Percentiles rank a stretch among this genome's conserved stretches.
phyloP scores from a whole-genome alignment of 2,888 invertebrate species.

The Metalampra italica region DNA sequence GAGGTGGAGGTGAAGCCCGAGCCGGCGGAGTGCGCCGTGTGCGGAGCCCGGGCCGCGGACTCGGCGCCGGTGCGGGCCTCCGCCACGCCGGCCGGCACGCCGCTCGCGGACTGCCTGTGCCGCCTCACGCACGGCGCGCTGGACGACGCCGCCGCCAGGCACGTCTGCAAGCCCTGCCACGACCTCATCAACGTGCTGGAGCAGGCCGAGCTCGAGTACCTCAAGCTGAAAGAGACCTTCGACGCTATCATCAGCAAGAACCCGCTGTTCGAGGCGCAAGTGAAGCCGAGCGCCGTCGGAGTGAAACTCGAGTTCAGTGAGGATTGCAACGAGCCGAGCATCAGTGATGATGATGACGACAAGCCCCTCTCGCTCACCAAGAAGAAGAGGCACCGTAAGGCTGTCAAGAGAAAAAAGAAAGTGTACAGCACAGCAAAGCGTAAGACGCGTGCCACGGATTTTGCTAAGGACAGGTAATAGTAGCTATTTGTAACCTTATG shows the following conservation, averaged over 20 bases:
- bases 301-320: constrained; percentile 35
- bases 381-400: constrained; percentile 46
- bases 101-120: constrained; percentile 44
- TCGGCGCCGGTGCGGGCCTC: constrained; percentile 39
- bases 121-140: constrained; percentile 45
- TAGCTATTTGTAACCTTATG: not conserved
- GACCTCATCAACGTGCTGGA: constrained; percentile 61
- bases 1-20: constrained; percentile 56
- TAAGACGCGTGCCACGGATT: constrained; percentile 19
- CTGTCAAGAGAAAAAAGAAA: constrained; percentile 54
- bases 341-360: constrained; percentile 47
- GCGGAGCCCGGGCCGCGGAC: constrained; percentile 34
- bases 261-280: constrained; percentile 47
- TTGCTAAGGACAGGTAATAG: constrained; percentile 5
- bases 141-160: constrained; percentile 32
- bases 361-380: constrained; percentile 58
- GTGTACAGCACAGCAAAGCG: constrained; percentile 25
- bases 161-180: constrained; percentile 52
- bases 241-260: constrained; percentile 59
- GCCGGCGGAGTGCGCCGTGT: constrained; percentile 47
- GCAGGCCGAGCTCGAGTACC: constrained; percentile 58
- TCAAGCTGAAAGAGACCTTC: constrained; percentile 56
- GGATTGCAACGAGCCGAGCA: constrained; percentile 4
- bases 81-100: constrained; percentile 41
- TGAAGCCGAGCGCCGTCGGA: constrained; percentile 15